Conservation (phyloP, 2,888 invertebrate genomes). For the Onchidella celtica region DNA sequence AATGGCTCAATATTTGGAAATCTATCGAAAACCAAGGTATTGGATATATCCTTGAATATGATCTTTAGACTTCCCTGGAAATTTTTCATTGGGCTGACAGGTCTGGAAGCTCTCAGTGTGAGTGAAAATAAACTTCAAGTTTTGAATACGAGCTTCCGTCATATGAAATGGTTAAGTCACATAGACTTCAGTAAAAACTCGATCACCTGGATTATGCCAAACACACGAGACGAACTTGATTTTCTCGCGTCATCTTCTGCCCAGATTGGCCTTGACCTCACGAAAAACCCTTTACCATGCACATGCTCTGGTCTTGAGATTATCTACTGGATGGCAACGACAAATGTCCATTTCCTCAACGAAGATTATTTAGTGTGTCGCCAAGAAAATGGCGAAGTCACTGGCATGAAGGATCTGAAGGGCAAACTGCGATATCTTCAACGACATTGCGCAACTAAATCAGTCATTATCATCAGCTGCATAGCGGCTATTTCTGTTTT, state of each 20-base stretch:
- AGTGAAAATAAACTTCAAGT: neutral
- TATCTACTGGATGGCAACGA: constrained; percentile 2
- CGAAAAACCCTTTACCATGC: constrained; percentile 24
- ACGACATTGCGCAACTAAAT: constrained; percentile 5
- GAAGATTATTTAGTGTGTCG: neutral
- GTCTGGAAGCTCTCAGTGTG: neutral
- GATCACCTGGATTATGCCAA: neutral
- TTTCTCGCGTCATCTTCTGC: neutral
- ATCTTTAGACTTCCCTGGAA: neutral
- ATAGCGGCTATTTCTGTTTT: neutral
- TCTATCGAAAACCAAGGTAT: neutral
- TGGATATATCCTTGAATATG: constrained; percentile 31
- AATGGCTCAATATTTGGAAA: neutral
- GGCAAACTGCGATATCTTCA: neutral
- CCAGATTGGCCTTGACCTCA: neutral
- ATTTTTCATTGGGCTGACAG: constrained; percentile 9
- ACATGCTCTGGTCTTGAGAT: constrained; percentile 29
- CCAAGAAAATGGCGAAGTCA: neutral
- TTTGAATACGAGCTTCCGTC: neutral
- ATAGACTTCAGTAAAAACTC: constrained; percentile 14
- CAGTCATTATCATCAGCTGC: neutral
- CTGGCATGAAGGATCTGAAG: neutral
- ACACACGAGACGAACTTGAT: constrained; percentile 20
- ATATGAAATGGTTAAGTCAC: constrained; percentile 9
- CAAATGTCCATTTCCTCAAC: constrained; percentile 1